Evolutionary conservation across 1,140 invertebrate genomes (phyloP).

Genomic region (Melanaphis sacchari): DNA sequence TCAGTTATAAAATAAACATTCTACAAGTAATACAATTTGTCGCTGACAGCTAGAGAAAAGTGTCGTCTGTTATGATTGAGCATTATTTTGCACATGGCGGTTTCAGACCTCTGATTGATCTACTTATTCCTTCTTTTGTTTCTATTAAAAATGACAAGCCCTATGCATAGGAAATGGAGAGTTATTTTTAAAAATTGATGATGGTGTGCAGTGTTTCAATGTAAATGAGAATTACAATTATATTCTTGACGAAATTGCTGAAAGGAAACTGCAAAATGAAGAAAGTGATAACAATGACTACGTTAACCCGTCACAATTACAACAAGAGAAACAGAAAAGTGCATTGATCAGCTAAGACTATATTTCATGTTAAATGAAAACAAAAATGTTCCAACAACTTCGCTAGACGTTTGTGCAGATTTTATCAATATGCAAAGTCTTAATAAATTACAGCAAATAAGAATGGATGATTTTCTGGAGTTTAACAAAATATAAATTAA

Average conservation of each 20-base stretch:
- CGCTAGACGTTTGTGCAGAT: conserved; percentile 14
- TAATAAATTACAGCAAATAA: not conserved
- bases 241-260: conserved; percentile 6
- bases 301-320: not conserved
- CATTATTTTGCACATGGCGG: conserved; percentile 45
- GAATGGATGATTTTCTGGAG: not conserved
- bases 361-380: not conserved
- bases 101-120: conserved; percentile 41
- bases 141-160: not conserved
- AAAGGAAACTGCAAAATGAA: conserved; percentile 9
- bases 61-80: not conserved
- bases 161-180: not conserved
- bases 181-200: conserved; percentile 8
- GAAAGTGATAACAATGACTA: not conserved
- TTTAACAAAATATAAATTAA: not conserved
- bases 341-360: not conserved
- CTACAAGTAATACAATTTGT: conserved; percentile 47
- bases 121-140: conserved; percentile 2
- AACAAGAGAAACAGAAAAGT: conserved; percentile 3
- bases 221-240: not conserved
- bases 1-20: conserved; percentile 25
- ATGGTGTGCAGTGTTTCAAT: conserved; percentile 1
- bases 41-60: conserved; percentile 16
- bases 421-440: not conserved
- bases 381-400: not conserved